Conservation (phyloP, 2,113 vertebrate species). For the Erythrolamprus reginae region DNA sequence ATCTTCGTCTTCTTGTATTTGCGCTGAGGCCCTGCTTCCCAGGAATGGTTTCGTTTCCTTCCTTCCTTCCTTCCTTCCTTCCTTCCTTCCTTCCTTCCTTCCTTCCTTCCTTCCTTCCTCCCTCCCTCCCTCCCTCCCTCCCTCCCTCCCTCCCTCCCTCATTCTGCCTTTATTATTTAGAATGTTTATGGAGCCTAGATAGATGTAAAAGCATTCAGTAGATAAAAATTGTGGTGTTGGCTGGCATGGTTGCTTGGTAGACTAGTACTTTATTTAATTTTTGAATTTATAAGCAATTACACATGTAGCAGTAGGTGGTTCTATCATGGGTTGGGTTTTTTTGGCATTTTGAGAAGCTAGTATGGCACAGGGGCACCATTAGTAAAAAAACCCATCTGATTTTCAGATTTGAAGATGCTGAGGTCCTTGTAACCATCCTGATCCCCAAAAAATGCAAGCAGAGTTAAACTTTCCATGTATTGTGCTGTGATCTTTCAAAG, state of each 20-base stretch:
- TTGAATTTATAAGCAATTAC: neutral
- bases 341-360: neutral
- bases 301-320: neutral
- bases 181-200: neutral
- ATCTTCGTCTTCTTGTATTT: neutral
- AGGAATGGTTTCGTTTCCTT: neutral
- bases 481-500: neutral
- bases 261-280: neutral
- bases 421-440: neutral
- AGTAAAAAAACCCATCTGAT: neutral
- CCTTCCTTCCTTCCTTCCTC: no score
- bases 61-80: no score
- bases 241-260: neutral
- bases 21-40: neutral
- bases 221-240: neutral
- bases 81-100: neutral
- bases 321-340: neutral
- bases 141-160: no score
- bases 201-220: neutral
- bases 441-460: neutral
- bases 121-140: no score
- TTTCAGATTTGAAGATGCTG: neutral
- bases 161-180: neutral
- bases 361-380: neutral
- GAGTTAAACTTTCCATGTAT: neutral